Percentiles rank a stretch among this genome's conserved stretches.
Conservation (phyloP, 2,797 vertebrate species). For the Sebastes hopkinsi region DNA sequence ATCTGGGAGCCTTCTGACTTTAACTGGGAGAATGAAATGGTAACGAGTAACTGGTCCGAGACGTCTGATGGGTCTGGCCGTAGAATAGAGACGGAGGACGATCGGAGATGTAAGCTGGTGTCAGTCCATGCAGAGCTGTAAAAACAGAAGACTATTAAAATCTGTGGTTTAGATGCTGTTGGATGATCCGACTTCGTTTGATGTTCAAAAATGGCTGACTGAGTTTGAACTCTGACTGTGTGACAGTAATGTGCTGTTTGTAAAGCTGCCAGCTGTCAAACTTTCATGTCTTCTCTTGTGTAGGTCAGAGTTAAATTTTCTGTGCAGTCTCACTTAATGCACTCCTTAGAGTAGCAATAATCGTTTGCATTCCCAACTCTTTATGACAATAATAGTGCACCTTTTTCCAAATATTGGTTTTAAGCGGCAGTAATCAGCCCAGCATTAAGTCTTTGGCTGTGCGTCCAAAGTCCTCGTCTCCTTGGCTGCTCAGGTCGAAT, state of each 20-base stretch:
- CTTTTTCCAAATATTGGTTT: constrained; percentile 58
- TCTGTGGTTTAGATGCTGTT: background rate
- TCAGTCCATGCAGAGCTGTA: background rate
- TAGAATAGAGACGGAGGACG: background rate
- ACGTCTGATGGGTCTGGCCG: background rate
- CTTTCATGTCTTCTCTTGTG: constrained; percentile 3
- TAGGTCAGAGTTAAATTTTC: constrained; percentile 34
- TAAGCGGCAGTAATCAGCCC: constrained; percentile 56
- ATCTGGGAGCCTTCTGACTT: background rate
- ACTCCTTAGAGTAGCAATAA: constrained; percentile 29
- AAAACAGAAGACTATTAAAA: background rate
- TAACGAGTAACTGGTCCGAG: background rate
- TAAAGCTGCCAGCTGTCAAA: constrained; percentile 38
- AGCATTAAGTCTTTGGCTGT: constrained; percentile 44
- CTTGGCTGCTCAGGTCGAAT: constrained; percentile 42
- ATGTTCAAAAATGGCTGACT: constrained; percentile 8
- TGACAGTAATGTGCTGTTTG: constrained; percentile 32
- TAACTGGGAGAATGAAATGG: background rate
- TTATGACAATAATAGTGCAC: constrained; percentile 52
- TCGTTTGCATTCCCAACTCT: constrained; percentile 48
- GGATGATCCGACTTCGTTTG: background rate
- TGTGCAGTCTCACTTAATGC: constrained; percentile 39
- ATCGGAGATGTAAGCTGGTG: background rate
- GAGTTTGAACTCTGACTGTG: constrained; percentile 17
- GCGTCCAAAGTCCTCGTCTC: constrained; percentile 42